Evolutionary conservation across 2,113 vertebrate genomes (phyloP).

Genomic region (Prolemur simus): DNA sequence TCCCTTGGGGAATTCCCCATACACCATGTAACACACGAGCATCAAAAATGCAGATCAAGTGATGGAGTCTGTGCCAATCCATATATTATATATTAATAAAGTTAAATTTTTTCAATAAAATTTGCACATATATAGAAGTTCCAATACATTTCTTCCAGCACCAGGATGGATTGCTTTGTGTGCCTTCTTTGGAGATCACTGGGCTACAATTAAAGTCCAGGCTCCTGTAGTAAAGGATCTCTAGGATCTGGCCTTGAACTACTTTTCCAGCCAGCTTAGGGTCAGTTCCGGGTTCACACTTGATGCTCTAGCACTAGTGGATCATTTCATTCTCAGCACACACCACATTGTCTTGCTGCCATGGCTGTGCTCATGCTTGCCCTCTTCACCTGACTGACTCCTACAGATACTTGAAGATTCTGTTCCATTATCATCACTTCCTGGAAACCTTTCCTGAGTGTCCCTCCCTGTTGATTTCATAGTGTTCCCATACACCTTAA

Average conservation of each 20-base stretch:
- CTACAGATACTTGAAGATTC: not conserved
- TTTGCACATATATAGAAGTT: not conserved
- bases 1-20: not conserved
- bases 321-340: not conserved
- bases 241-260: not conserved
- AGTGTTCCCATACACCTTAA: not conserved
- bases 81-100: not conserved
- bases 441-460: not conserved
- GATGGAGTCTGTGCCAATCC: not conserved
- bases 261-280: not conserved
- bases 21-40: not conserved
- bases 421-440: not conserved
- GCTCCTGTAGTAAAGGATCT: not conserved
- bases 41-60: not conserved
- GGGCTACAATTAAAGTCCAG: not conserved
- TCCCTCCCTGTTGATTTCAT: not conserved
- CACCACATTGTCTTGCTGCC: not conserved
- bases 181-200: not conserved
- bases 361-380: not conserved
- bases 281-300: not conserved
- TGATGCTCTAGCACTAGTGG: not conserved
- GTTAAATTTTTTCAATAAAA: not conserved
- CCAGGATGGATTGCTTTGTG: not conserved
- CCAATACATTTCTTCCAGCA: not conserved
- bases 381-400: not conserved